These are phyloP conservation scores for Coendou prehensilis DNA, from an alignment of 2,797 vertebrate species.

Conservation along the genomic window DNA sequence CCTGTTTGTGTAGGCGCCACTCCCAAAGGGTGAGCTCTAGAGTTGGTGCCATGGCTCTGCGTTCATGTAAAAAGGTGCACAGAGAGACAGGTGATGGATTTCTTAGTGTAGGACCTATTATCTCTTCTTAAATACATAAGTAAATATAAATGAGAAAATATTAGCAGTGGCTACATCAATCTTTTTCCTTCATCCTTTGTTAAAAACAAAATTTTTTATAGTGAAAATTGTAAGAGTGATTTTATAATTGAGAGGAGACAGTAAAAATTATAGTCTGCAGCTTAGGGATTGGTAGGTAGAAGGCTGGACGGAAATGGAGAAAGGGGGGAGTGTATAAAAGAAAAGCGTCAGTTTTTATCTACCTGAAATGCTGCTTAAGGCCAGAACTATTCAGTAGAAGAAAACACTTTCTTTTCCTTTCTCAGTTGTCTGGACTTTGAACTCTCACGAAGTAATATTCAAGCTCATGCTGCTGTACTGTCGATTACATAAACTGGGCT, in stretches of 20 bases:
- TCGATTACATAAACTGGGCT: background rate
- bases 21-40: background rate
- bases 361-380: background rate
- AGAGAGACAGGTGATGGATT: background rate
- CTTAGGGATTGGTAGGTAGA: background rate
- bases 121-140: background rate
- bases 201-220: background rate
- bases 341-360: background rate
- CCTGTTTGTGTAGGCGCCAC: background rate
- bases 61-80: background rate
- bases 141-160: background rate
- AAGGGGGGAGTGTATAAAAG: background rate
- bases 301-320: background rate
- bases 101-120: background rate
- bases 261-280: background rate
- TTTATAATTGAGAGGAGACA: background rate
- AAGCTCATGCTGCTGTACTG: background rate
- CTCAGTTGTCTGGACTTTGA: conserved; percentile 5
- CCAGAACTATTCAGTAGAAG: background rate
- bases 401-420: background rate
- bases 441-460: background rate
- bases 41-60: background rate
- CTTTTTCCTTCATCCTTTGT: background rate
- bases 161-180: background rate
- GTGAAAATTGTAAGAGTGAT: conserved; percentile 1